Base-by-base conservation (phyloP, 2,113 vertebrate species). In the Marmota monax region DNA sequence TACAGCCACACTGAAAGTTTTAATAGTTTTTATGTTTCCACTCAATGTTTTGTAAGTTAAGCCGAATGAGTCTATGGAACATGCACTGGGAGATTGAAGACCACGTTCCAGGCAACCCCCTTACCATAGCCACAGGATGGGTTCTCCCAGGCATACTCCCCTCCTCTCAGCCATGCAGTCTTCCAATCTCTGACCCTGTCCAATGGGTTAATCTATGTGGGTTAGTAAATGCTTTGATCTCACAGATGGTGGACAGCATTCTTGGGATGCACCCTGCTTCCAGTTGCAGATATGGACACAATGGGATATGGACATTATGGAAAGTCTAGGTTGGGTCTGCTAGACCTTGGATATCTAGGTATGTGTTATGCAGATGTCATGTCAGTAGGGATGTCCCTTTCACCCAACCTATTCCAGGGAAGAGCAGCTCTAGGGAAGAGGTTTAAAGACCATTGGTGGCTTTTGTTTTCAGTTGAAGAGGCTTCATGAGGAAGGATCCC, bases 11-110 rank as follows among this genome's bases (percentile, higher is more conserved):
- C 72, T 79, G 56, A 87, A 87, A 80, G 74, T 78, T 42, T 84
- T 86, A 85, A 80, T 20, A 37, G 69, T 56, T 69, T 95, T 89
- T 80, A 69, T n/a, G 27, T 73, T 89, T 92, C 29, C 45, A 73
- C 4, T 23, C 18, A 45, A 42, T 23, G 2, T 77, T 92, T 89
- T 84, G 0, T 61, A 84, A 78, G 17, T 56, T 48, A 92, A 11
- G 4, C 77, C 20, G 58, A 58, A 88, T 34, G 27, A 10, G 65
- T 42, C 58, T 67, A 34, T 58, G 20, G 0, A 86, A 2, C 32
- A 51, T 27, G 7, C 1, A 9, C 14, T 70, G 29, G 37, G 22
- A 91, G 34, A n/a, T 32, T 51, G 8, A 42, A 29, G 7, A 32
- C 37, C 6, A 0, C 2, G 14, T 13, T 86, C 27, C 45, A 18